Conservation (phyloP, 2,888 invertebrate species). For the Colletes collaris region DNA sequence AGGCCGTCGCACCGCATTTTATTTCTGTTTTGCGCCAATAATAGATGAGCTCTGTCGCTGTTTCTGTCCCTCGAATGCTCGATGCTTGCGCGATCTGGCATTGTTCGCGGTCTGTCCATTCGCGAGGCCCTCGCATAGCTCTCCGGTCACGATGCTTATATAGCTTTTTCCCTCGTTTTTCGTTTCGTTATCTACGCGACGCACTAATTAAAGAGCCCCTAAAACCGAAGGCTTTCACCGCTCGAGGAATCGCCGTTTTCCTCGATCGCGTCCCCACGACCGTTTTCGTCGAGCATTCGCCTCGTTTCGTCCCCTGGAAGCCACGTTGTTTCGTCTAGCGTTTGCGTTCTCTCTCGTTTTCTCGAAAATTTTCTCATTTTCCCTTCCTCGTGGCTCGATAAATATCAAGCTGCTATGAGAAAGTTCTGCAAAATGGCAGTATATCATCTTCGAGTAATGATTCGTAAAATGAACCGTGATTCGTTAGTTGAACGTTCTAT, state of each 20-base stretch:
- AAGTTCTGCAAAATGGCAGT: no score
- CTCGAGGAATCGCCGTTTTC: background rate
- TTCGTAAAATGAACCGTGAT: no score
- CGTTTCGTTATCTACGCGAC: conserved; percentile 36
- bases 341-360: no score
- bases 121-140: conserved; percentile 63
- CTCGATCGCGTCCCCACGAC: no score
- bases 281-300: background rate
- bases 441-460: no score
- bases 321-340: background rate
- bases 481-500: no score
- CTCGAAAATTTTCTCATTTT: no score
- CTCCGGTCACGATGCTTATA: conserved; percentile 66
- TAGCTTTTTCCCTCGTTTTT: conserved; percentile 24
- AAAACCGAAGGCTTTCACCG: conserved; percentile 27
- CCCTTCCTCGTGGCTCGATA: no score
- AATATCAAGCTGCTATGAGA: no score
- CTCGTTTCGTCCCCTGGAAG: background rate
- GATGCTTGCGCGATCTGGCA: conserved; percentile 63
- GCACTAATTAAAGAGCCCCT: conserved; percentile 68
- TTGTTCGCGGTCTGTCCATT: conserved; percentile 65
- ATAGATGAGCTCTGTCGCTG: conserved; percentile 73
- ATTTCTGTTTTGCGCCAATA: conserved; percentile 77
- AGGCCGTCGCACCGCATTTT: conserved; percentile 74
- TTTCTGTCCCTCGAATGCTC: conserved; percentile 64